Percentiles rank a stretch among this genome's conserved stretches.
Evolutionary conservation across 1,140 invertebrate species (phyloP).

Genomic region (Drosophila serrata): DNA sequence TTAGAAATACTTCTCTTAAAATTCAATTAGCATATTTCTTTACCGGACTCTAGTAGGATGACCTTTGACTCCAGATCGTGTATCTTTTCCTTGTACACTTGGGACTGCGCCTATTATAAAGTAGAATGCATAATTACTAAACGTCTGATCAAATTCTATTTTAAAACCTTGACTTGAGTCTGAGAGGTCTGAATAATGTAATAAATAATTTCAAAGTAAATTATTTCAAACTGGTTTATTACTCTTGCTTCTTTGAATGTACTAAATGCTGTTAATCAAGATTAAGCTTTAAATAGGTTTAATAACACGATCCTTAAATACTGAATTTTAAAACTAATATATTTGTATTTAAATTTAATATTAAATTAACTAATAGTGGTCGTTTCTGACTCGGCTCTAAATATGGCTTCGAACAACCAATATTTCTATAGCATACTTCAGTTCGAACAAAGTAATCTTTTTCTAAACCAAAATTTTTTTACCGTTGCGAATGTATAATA

Average conservation of each 20-base stretch:
- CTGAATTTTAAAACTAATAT: background rate
- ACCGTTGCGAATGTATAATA: background rate
- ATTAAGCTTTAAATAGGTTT: background rate
- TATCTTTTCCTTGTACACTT: conserved; percentile 85
- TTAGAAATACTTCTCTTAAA: too few relatives aligned
- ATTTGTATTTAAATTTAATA: background rate
- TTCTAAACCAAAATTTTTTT: background rate
- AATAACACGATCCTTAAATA: background rate
- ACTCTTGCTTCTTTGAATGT: background rate
- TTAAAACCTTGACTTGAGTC: conserved; percentile 40
- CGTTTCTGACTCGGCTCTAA: too few relatives aligned
- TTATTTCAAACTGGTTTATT: background rate
- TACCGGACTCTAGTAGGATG: conserved; percentile 71
- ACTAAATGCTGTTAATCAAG: background rate
- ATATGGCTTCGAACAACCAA: background rate
- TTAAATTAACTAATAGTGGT: background rate
- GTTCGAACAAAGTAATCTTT: background rate
- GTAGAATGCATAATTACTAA: background rate
- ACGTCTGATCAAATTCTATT: background rate
- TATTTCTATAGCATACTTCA: conserved; percentile 32
- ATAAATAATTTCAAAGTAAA: background rate
- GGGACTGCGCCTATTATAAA: conserved; percentile 72
- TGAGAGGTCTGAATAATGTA: background rate
- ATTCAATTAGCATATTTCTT: background rate
- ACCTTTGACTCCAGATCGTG: conserved; percentile 85